These are phyloP conservation scores for Crenuchus spilurus DNA, from an alignment of 2,797 vertebrate genomes.

Conservation along the genomic window DNA sequence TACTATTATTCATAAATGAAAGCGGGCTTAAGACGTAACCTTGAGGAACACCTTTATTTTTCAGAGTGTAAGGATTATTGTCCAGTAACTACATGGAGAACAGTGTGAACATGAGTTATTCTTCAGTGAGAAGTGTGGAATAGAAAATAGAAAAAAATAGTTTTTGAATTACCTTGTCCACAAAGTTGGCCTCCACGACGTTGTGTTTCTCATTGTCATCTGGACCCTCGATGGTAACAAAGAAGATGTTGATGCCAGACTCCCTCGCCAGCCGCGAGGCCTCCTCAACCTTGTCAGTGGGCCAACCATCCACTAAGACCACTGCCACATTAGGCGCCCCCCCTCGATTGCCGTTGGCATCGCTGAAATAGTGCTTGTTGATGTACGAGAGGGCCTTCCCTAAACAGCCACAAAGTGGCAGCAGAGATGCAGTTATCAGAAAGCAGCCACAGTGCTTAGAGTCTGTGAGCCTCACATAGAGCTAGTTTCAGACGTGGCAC, in stretches of 20 bases:
- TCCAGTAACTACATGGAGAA: too few species aligned
- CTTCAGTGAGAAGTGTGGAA: too few species aligned
- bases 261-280: constrained; percentile 91
- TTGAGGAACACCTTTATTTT: too few species aligned
- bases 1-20: too few species aligned
- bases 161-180: constrained; percentile 95
- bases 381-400: constrained; percentile 93
- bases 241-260: constrained; percentile 98
- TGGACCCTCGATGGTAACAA: constrained; percentile 93
- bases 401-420: constrained; percentile 73
- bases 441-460: neutral
- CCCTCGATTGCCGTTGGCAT: constrained; percentile 90
- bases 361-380: constrained; percentile 92
- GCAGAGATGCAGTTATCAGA: constrained; percentile 54
- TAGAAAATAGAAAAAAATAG: too few species aligned
- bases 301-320: constrained; percentile 96
- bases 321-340: constrained; percentile 90
- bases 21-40: too few species aligned
- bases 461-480: neutral
- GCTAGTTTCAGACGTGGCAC: neutral
- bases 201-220: constrained; percentile 88
- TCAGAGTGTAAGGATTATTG: too few species aligned
- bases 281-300: constrained; percentile 93
- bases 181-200: constrained; percentile 87
- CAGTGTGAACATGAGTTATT: too few species aligned